phyloP scores from a whole-genome alignment of 2,888 invertebrate genomes.

The Brachyopa scutellaris region DNA sequence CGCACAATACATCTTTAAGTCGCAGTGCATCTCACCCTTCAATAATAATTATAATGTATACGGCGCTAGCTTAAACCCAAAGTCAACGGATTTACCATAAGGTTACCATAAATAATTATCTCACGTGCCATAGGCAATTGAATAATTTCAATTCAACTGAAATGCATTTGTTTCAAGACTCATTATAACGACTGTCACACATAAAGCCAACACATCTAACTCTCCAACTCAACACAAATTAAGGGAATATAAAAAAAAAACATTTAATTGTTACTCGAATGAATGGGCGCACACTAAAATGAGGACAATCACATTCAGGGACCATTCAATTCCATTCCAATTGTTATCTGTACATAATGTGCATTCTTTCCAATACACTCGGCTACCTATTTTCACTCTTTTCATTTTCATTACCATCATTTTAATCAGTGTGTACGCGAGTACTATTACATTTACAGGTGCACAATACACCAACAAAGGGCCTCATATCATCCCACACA shows the following conservation, averaged over 20 bases:
- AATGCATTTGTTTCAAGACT: too few species aligned
- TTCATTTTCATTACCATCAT: slow-evolving; percentile 66
- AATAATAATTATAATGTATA: too few species aligned
- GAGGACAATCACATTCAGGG: slow-evolving; percentile 70
- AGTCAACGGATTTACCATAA: too few species aligned
- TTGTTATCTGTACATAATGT: slow-evolving; percentile 40
- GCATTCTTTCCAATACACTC: slow-evolving; percentile 15
- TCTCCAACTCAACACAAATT: too few species aligned
- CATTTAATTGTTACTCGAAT: slow-evolving; percentile 70
- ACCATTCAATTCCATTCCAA: slow-evolving; percentile 67
- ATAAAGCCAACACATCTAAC: too few species aligned
- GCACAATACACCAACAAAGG: slow-evolving; percentile 57
- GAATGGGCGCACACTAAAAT: slow-evolving; percentile 63
- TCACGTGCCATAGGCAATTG: too few species aligned
- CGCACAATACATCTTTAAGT: too few species aligned
- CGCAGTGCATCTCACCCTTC: too few species aligned
- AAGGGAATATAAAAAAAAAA: slow-evolving; percentile 5
- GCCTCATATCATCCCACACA: slow-evolving; percentile 50
- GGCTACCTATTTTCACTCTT: slow-evolving; percentile 28
- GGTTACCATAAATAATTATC: too few species aligned
- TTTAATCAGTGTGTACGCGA: slow-evolving; percentile 57
- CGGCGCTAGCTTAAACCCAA: too few species aligned
- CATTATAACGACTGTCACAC: too few species aligned
- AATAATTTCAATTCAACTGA: too few species aligned
- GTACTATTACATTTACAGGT: slow-evolving; percentile 44